Evolutionary conservation across 2,888 invertebrate genomes (phyloP), one percentile per base, ranked within the genome.

Genomic region (Tetheella fluctuosa): DNA sequence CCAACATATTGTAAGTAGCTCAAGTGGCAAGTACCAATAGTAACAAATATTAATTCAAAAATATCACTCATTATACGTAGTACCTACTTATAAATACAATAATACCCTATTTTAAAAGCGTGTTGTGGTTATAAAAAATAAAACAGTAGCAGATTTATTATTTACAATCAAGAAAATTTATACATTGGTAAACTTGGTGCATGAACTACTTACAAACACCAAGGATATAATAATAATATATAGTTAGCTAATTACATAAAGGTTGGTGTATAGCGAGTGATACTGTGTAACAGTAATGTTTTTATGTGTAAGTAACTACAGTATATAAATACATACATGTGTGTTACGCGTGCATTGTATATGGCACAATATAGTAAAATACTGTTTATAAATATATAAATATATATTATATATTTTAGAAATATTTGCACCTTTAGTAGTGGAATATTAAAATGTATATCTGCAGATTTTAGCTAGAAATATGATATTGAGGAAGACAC

Each of bases 351-450:
- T 92, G 92, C 91, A 84, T 90, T 90, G 86, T 91, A 91, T 89
- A 89, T 85, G 84, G 90, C 91, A 91, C 92, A 88, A 78, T 80
- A 87, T 91, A 90, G 87, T 80, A 75, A 85, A 48, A 83, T 86
- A 88, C 81, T 76, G 84, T 90, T 90, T 87, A 90, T 89, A 89
- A 13, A n/a, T n/a, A n/a, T n/a, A n/a, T n/a, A n/a, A 90, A 86
- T 88, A 90, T 86, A 83, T 82, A 79, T 82, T 79, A 77, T 83
- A 90, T 93, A 92, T 93, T 93, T 93, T 91, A 92, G 92, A 90
- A 85, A 88, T 93, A 93, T 93, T 92, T 93, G 92, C 92, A 93
- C 92, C 90, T 85, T 89, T 87, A 85, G 92, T 91, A 92, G 91
- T 88, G 87, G 80, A 88, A 86, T 90, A 88, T 86, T 85, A 83